phyloP scores from a whole-genome alignment of 2,797 vertebrate species.

The Atherinosoma microstoma region DNA sequence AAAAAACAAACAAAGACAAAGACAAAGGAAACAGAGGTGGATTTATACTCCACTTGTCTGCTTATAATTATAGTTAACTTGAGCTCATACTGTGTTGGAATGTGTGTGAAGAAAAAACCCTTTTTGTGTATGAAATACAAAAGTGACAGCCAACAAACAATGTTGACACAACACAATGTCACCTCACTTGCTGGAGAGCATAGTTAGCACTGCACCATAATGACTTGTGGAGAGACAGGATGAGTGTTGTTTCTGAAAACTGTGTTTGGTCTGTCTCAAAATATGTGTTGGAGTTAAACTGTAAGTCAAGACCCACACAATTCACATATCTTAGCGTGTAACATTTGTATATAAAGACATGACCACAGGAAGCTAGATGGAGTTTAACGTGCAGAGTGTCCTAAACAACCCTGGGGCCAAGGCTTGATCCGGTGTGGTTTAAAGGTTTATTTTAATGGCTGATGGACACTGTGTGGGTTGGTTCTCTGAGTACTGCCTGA shows the following conservation, averaged over 20 bases:
- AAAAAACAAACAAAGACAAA: background rate
- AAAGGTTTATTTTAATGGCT: slow-evolving; percentile 54
- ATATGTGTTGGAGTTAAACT: slow-evolving; percentile 51
- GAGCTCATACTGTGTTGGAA: slow-evolving; percentile 2
- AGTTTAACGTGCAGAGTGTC: slow-evolving; percentile 39
- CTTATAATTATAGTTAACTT: slow-evolving; percentile 46
- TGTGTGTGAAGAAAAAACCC: slow-evolving; percentile 9
- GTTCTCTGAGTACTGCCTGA: slow-evolving; percentile 40
- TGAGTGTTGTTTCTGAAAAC: slow-evolving; percentile 55
- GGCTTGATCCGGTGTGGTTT: slow-evolving; percentile 47
- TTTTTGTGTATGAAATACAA: slow-evolving; percentile 43
- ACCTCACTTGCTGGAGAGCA: slow-evolving; percentile 51
- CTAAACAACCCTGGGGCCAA: slow-evolving; percentile 48
- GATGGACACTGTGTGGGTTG: slow-evolving; percentile 54
- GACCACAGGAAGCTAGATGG: slow-evolving; percentile 43
- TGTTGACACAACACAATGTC: slow-evolving; percentile 58
- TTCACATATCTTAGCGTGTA: slow-evolving; percentile 47
- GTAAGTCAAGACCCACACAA: slow-evolving; percentile 51
- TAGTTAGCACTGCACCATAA: slow-evolving; percentile 60
- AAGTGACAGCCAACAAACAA: slow-evolving; percentile 55
- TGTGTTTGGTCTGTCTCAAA: slow-evolving; percentile 70
- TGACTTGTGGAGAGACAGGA: slow-evolving; percentile 55
- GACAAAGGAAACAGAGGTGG: slow-evolving; percentile 31
- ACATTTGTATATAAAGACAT: slow-evolving; percentile 40
- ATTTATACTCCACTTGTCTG: slow-evolving; percentile 47